phyloP scores from a whole-genome alignment of 2,888 invertebrate species.

The Dryadula phaetusa region DNA sequence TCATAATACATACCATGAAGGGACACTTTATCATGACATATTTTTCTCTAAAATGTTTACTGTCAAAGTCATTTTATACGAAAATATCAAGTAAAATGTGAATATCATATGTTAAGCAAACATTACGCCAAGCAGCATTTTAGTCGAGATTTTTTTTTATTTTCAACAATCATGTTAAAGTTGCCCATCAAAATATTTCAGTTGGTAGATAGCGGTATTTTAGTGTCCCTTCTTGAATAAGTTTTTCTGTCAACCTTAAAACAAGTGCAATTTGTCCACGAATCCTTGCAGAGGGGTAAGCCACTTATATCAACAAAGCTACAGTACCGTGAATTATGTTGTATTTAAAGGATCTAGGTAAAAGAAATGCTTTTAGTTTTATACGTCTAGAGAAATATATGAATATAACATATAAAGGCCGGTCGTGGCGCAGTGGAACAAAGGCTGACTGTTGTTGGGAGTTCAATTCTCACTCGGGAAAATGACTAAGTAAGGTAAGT shows the following conservation, averaged over 20 bases:
- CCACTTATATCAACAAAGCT: constrained; percentile 35
- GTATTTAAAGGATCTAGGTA: constrained; percentile 21
- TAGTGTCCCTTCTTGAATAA: constrained; percentile 29
- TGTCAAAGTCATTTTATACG: too few species aligned
- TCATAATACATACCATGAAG: too few species aligned
- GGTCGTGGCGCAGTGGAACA: too few species aligned
- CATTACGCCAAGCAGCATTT: background rate
- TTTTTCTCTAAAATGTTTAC: too few species aligned
- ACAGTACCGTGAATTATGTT: constrained; percentile 30
- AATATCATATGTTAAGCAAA: too few species aligned
- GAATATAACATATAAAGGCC: background rate
- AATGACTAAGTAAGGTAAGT: too few species aligned
- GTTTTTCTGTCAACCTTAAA: constrained; percentile 27
- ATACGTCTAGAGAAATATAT: background rate
- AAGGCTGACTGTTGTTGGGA: too few species aligned
- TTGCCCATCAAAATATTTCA: constrained; percentile 6
- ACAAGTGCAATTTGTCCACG: constrained; percentile 37
- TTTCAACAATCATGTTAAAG: background rate
- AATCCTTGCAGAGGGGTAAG: constrained; percentile 29
- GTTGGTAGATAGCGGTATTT: constrained; percentile 26
- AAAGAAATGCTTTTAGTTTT: constrained; percentile 15
- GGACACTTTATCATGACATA: too few species aligned
- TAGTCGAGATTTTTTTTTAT: background rate
- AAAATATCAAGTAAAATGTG: too few species aligned
- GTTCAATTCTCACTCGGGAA: too few species aligned